Evolutionary conservation across 92 coral and sea anemone genomes (phyloP).

Genomic region (Phenganax stokvisi): DNA sequence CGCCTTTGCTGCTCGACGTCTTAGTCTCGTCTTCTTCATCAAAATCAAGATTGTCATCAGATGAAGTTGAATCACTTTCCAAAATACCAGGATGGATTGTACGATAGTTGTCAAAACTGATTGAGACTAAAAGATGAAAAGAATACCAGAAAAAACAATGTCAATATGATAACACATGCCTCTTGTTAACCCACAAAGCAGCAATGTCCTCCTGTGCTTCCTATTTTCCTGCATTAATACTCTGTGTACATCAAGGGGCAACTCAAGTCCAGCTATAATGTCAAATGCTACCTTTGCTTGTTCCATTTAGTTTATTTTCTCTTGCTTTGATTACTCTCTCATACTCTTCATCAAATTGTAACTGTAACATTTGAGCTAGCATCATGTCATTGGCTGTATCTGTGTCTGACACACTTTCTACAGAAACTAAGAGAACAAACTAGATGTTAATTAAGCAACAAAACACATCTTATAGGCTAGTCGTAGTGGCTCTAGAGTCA

Average conservation of each 20-base stretch:
- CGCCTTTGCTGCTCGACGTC: conserved; percentile 8
- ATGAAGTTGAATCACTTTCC: conserved; percentile 67
- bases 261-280: too few relatives aligned
- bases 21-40: conserved; percentile 36
- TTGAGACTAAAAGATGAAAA: conserved; percentile 54
- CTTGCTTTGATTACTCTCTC: conserved; percentile 67
- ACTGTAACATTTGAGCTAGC: conserved; percentile 88
- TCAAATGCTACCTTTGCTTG: conserved; percentile 70
- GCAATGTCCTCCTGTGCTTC: background rate
- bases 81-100: conserved; percentile 69
- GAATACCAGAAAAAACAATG: background rate
- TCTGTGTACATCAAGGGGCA: too few relatives aligned
- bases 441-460: background rate
- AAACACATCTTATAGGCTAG: background rate
- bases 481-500: background rate
- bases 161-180: background rate
- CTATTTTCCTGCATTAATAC: background rate
- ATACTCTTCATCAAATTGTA: conserved; percentile 77
- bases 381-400: conserved; percentile 76
- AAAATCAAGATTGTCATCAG: conserved; percentile 68
- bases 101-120: conserved; percentile 83
- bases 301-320: conserved; percentile 89
- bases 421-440: conserved; percentile 1
- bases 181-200: background rate
- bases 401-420: conserved; percentile 19